Conservation (phyloP, 2,888 invertebrate genomes). For the Gasteruption jaculator region DNA sequence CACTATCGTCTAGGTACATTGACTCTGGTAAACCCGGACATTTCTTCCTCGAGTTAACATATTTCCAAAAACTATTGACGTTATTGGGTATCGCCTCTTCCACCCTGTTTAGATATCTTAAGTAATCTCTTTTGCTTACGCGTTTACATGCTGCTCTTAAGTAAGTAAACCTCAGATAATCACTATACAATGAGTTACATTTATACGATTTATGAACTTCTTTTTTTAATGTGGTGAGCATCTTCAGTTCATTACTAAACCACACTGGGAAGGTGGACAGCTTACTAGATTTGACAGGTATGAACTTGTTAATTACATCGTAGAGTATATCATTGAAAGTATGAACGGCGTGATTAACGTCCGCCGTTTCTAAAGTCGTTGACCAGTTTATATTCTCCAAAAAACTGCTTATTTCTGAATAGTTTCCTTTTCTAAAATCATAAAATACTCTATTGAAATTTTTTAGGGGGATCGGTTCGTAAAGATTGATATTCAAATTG, state of each 20-base stretch:
- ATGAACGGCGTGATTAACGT: not conserved
- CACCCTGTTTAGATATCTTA: not conserved
- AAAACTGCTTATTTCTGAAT: not conserved
- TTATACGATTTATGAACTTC: not conserved
- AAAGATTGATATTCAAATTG: not conserved
- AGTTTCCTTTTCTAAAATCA: slow-evolving; percentile 2
- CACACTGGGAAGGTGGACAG: not conserved
- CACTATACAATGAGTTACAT: too few relatives aligned
- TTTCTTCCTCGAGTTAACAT: not conserved
- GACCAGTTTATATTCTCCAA: not conserved
- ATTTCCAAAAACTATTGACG: slow-evolving; percentile 1
- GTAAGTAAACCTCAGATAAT: not conserved
- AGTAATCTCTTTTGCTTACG: not conserved
- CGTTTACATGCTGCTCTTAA: not conserved
- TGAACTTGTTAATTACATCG: not conserved
- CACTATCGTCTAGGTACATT: not conserved
- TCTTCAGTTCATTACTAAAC: not conserved
- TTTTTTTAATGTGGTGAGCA: not conserved
- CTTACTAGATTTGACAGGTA: not conserved
- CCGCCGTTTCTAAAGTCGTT: not conserved
- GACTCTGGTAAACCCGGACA: too few relatives aligned
- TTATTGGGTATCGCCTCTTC: not conserved
- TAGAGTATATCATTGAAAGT: slow-evolving; percentile 1
- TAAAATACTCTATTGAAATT: too few relatives aligned
- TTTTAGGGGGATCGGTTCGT: too few relatives aligned